These are phyloP conservation scores for Poecile montanus DNA, from an alignment of 2,797 vertebrate species.

Conservation along the genomic window DNA sequence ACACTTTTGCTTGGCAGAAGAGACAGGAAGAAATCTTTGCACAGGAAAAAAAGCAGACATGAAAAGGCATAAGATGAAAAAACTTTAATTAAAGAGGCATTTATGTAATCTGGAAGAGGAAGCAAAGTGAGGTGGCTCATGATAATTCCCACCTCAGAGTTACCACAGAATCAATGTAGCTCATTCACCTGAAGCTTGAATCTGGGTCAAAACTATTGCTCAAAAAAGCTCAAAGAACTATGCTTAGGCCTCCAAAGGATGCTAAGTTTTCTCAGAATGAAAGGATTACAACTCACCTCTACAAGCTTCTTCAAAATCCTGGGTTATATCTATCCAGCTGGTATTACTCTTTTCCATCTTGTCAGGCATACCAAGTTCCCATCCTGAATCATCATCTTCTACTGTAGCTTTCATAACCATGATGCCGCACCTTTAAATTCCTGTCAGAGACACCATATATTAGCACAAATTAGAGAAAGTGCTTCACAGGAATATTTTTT, in stretches of 20 bases:
- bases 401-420: conserved; percentile 97
- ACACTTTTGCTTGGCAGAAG: neutral
- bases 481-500: neutral
- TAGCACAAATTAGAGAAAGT: neutral
- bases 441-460: neutral
- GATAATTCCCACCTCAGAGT: neutral
- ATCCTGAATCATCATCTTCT: conserved; percentile 94
- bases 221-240: neutral
- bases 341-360: conserved; percentile 92
- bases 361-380: conserved; percentile 91
- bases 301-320: conserved; percentile 94
- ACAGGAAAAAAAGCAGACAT: neutral
- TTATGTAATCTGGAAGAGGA: neutral
- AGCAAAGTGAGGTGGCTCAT: neutral
- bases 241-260: neutral
- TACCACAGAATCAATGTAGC: neutral
- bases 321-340: conserved; percentile 95
- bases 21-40: neutral
- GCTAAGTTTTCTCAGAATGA: neutral
- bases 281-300: conserved; percentile 82
- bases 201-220: neutral
- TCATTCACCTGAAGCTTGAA: neutral
- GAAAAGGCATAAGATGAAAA: accelerated
- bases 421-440: conserved; percentile 59
- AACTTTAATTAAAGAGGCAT: neutral